Percentiles rank a stretch among this genome's conserved stretches.
phyloP scores from a whole-genome alignment of 2,888 invertebrate species.

The Drosophila formosana region DNA sequence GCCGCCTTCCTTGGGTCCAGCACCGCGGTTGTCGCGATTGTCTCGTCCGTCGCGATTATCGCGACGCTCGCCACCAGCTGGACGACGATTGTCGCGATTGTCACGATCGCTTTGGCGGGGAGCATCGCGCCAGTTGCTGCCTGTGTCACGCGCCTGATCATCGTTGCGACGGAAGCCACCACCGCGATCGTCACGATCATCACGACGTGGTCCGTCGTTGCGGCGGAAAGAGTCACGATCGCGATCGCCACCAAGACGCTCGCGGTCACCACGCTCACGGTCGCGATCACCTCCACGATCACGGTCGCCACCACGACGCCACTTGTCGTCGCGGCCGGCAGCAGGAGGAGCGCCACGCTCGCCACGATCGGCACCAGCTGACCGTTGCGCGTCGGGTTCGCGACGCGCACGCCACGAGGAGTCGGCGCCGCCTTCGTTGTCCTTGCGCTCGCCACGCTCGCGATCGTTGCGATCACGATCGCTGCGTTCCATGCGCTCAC shows the following conservation, averaged over 20 bases:
- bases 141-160: constrained; percentile 71
- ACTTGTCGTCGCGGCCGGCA: constrained; percentile 57
- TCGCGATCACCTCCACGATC: constrained; percentile 49
- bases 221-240: constrained; percentile 68
- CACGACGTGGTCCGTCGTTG: constrained; percentile 66
- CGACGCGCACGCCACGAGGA: constrained; percentile 81
- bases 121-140: constrained; percentile 82
- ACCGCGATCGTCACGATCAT: constrained; percentile 59
- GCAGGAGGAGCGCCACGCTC: constrained; percentile 46
- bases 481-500: constrained; percentile 35
- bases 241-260: constrained; percentile 69
- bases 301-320: constrained; percentile 53
- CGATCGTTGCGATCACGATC: constrained; percentile 51
- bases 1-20: constrained; percentile 63
- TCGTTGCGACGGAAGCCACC: constrained; percentile 75
- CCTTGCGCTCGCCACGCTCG: constrained; percentile 66
- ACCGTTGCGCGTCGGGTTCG: constrained; percentile 70
- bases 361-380: constrained; percentile 44
- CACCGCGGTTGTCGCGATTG: constrained; percentile 71
- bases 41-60: constrained; percentile 72
- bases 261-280: constrained; percentile 46
- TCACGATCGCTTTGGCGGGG: constrained; percentile 76
- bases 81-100: constrained; percentile 77
- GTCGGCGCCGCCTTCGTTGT: constrained; percentile 63
- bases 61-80: constrained; percentile 68